Conservation (phyloP, 92 coral and sea anemone species). For the Ricordea florida region DNA sequence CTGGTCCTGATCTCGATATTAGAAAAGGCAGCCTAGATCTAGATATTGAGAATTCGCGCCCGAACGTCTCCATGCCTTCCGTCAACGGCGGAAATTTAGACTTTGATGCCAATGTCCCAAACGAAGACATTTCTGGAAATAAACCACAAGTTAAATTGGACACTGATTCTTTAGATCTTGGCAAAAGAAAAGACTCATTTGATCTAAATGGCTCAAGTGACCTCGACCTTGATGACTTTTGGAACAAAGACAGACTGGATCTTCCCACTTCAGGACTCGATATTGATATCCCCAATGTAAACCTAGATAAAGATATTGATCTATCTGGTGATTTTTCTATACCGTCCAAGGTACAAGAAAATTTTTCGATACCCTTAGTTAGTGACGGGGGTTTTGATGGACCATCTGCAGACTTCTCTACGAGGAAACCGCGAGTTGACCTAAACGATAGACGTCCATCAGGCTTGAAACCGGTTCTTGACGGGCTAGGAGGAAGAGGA, state of each 20-base stretch:
- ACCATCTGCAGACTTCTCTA: not conserved
- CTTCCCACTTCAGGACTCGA: not conserved
- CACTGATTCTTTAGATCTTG: not conserved
- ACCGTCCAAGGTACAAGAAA: not conserved
- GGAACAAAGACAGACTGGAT: not conserved
- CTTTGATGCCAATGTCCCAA: not conserved
- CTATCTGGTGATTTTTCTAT: not conserved
- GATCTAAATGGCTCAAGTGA: not conserved
- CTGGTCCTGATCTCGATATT: conserved; percentile 1
- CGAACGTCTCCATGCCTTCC: conserved; percentile 17
- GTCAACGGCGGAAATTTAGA: conserved; percentile 11
- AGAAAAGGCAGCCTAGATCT: too few relatives aligned
- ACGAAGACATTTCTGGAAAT: not conserved
- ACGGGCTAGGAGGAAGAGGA: too few relatives aligned
- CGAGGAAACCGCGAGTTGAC: not conserved
- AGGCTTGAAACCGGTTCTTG: too few relatives aligned
- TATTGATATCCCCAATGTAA: not conserved
- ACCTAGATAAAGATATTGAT: not conserved
- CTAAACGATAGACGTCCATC: too few relatives aligned
- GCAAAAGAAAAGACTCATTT: not conserved
- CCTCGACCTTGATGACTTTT: not conserved
- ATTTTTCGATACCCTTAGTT: too few relatives aligned
- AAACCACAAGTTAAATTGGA: not conserved
- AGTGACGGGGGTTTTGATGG: not conserved
- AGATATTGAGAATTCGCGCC: not conserved